Conservation (phyloP, 2,113 vertebrate genomes). For the Tiliqua scincoides region DNA sequence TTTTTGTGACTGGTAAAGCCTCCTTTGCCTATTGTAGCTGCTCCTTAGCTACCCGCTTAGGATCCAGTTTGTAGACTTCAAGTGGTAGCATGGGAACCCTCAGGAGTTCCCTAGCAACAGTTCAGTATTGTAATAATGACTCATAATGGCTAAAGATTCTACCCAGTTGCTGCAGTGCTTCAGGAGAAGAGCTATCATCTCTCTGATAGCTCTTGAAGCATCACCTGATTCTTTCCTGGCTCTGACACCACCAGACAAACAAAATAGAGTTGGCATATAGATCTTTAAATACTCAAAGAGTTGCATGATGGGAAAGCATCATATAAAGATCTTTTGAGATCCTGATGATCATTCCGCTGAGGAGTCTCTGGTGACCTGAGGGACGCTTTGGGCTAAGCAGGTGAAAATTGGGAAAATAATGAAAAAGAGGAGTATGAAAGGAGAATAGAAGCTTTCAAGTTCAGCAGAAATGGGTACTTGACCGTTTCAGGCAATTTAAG, state of each 20-base stretch:
- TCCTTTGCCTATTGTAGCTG: background rate
- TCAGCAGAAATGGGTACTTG: background rate
- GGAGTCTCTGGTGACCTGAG: background rate
- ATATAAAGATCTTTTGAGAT: background rate
- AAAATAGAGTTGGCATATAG: background rate
- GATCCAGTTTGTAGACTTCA: background rate
- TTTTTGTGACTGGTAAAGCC: background rate
- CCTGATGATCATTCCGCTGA: background rate
- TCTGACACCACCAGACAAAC: too few relatives aligned
- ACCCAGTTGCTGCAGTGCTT: background rate
- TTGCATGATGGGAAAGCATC: background rate
- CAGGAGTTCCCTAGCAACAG: background rate
- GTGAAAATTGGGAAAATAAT: background rate
- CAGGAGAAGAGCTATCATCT: too few relatives aligned
- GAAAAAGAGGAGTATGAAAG: background rate
- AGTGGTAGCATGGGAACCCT: background rate
- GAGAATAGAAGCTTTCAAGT: background rate
- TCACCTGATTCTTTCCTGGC: background rate
- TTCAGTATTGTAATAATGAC: background rate
- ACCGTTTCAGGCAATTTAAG: background rate
- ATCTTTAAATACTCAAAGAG: background rate
- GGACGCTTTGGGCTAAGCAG: background rate
- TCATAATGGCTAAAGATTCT: background rate
- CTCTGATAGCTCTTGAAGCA: background rate
- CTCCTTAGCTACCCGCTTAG: too few relatives aligned